Base-by-base conservation (phyloP, 2,113 vertebrate species). In the Sebastes fasciatus region DNA sequence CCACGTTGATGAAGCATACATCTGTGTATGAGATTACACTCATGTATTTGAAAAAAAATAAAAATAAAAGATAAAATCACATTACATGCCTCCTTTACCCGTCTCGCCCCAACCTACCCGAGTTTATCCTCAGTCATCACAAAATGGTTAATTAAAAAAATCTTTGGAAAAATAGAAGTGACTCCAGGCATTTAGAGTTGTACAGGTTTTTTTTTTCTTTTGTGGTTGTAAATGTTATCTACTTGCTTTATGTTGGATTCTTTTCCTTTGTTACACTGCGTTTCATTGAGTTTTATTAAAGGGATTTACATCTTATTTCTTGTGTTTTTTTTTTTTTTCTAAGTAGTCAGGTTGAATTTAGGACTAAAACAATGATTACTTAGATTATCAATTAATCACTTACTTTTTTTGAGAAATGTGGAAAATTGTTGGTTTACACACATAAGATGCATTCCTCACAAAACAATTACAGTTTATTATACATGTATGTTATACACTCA, bases 151-250 rank as follows among this genome's bases (percentile, higher is more conserved):
- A 90, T 77, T 55, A 51, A 88, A 83, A 90, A 86, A 91, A 63
- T 84, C 61, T 78, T 87, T 85, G 70, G 81, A 88, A 86, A 82
- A 89, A 89, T 92, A 93, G 93, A 93, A 92, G 87, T 94, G 92
- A 94, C 93, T 94, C 88, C 91, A 94, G 92, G 89, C 88, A 87
- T 94, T 95, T 95, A 95, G 91, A 94, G 93, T 94, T 96, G 95
- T 96, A 96, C 95, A 96, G 92, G 92, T 93, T 91, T 91, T 93
- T 80, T 86, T 91, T 89, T 94, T 94, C 79, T 92, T 94, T 93
- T 95, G 96, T 97, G 96, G 95, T 97, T 97, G 96, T 97, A 97
- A 96, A 97, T 97, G 96, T 96, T 97, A 94, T 94, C 93, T 92
- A 92, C 91, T 96, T 95, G 91, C 91, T 93, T 94, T 95, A 91